phyloP scores from a whole-genome alignment of 2,113 vertebrate genomes.

The Gopherus evgoodei region DNA sequence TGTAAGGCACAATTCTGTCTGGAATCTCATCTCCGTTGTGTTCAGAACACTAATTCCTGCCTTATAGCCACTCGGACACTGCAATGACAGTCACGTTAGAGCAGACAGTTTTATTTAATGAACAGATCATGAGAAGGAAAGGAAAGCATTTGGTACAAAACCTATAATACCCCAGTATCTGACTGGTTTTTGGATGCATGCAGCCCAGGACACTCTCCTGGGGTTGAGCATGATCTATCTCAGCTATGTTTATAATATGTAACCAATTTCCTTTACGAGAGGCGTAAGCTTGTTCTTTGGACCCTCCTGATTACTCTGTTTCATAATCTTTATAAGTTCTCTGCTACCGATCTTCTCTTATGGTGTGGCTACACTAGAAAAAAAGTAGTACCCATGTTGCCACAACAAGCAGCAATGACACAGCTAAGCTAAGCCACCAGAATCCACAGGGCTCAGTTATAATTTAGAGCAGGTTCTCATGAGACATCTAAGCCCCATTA shows the following conservation, averaged over 20 bases:
- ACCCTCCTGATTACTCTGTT: fast-evolving
- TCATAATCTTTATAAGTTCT: fast-evolving
- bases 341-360: not conserved
- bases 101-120: not conserved
- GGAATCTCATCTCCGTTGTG: not conserved
- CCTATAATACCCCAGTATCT: not conserved
- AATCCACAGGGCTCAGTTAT: not conserved
- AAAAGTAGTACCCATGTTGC: not conserved
- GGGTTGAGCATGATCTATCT: not conserved
- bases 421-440: not conserved
- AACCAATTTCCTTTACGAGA: not conserved
- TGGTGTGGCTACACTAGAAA: fast-evolving
- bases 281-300: not conserved
- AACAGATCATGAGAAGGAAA: not conserved
- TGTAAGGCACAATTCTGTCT: not conserved
- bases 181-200: not conserved
- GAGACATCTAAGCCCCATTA: no score
- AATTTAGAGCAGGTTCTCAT: not conserved
- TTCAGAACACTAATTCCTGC: not conserved
- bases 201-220: not conserved
- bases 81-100: not conserved
- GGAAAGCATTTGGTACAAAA: not conserved
- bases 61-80: not conserved
- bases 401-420: not conserved
- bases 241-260: not conserved